Conservation (phyloP, 2,797 vertebrate species). For the Rhabdophis nuchalis region DNA sequence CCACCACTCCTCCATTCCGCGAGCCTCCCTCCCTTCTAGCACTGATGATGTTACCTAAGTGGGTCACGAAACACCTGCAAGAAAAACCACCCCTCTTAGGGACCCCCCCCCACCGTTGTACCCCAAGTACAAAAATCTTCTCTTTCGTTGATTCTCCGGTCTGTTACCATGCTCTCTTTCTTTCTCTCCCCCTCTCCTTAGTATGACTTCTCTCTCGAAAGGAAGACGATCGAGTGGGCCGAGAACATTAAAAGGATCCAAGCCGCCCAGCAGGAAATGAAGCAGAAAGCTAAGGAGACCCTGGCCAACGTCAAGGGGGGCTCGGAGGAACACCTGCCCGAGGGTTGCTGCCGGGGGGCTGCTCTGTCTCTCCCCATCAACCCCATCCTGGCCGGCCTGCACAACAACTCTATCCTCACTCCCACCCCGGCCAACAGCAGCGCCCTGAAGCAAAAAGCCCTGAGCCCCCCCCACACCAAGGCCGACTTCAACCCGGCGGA, state of each 20-base stretch:
- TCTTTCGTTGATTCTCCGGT: neutral
- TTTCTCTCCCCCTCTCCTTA: constrained; percentile 56
- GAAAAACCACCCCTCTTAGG: neutral
- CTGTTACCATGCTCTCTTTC: neutral
- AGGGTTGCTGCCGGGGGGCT: constrained; percentile 66
- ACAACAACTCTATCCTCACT: constrained; percentile 90
- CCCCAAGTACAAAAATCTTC: neutral
- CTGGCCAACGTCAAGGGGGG: constrained; percentile 52
- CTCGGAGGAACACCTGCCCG: constrained; percentile 57
- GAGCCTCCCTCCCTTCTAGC: neutral
- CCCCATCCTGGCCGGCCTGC: constrained; percentile 86
- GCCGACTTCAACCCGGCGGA: constrained; percentile 90
- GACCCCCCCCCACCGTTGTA: too few relatives aligned
- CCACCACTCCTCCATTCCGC: neutral
- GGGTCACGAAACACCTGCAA: neutral
- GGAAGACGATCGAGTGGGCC: constrained; percentile 84
- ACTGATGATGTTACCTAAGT: neutral
- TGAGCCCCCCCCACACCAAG: constrained; percentile 75
- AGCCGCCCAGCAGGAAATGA: constrained; percentile 79
- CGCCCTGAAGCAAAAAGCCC: constrained; percentile 72
- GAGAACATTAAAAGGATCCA: constrained; percentile 82
- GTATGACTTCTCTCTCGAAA: constrained; percentile 97
- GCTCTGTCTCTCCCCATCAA: constrained; percentile 85
- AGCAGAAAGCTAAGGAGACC: constrained; percentile 63
- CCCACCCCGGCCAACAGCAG: constrained; percentile 87